These are phyloP conservation scores for Agriotes lineatus DNA, from an alignment of 2,888 invertebrate species.

Conservation along the genomic window DNA sequence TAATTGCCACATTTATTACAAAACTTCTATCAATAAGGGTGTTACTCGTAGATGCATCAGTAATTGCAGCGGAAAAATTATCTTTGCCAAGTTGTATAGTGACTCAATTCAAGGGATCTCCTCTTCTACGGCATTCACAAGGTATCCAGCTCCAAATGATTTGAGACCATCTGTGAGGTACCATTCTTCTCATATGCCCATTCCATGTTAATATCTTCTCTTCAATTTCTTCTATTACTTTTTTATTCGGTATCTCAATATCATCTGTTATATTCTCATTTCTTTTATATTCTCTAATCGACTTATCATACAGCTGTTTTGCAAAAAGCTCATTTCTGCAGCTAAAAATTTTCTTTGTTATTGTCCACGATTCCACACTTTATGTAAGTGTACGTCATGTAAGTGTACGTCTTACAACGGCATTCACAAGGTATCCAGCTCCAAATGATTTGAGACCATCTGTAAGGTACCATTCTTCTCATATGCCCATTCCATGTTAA, in stretches of 20 bases:
- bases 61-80: no score
- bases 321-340: background rate
- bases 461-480: background rate
- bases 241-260: background rate
- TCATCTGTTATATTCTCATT: background rate
- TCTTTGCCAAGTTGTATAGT: no score
- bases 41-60: no score
- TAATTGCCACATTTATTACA: no score
- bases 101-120: no score
- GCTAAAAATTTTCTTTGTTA: no score
- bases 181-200: background rate
- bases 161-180: background rate
- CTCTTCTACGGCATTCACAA: background rate
- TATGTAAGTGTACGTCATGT: background rate
- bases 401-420: no score
- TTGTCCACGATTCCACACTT: background rate
- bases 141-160: background rate
- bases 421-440: background rate
- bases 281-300: background rate
- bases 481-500: background rate
- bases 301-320: background rate
- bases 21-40: no score
- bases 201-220: background rate
- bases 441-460: background rate
- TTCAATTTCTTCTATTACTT: no score